Evolutionary conservation across 2,113 vertebrate species (phyloP), one percentile per base, ranked within the genome.

Genomic region (Ondatra zibethicus): DNA sequence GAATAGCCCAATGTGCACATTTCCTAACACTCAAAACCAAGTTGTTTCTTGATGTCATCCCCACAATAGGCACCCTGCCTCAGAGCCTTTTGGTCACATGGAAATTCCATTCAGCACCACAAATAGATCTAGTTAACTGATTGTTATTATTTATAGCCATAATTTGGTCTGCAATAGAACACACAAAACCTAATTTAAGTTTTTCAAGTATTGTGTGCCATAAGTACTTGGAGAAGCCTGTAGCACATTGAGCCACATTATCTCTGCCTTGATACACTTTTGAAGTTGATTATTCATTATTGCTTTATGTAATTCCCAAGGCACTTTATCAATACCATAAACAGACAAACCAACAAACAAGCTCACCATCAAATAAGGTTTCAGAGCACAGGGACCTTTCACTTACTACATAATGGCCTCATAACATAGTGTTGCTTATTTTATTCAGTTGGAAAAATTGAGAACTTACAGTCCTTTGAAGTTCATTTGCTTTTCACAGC

Each of bases 101-200:
- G 96, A 96, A 93, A 94, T 96, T 92, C 81, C 68, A 31, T 82
- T 87, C 50, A 42, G 96, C 94, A 84, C 92, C 88, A 92, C 68
- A 91, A 96, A 90, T 96, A 96, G 94, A 93, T 97, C 88, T 92
- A 97, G 90, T 94, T 92, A 91, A 86, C n/a, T 95, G 88, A 82
- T 85, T 93, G 42, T 13, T 84, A 85, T 95, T 97, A 97, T 96
- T 96, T 97, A 94, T 97, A 97, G 90, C 86, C 66, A 6, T 93
- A 58, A 89, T 92, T 96, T 97, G 75, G 94, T 94, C 89, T 96
- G 95, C 87, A 95, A 86, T 92, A 91, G 92, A 97, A 91, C 76
- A 86, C 75, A 47, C 81, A 39, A 95, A 81, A 92, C 88, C 95
- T 96, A 80, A 96, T 94, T 96, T 92, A 81, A 96, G 76, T 68